Conservation (phyloP, 2,797 vertebrate genomes). For the Yasuhikotakia modesta region DNA sequence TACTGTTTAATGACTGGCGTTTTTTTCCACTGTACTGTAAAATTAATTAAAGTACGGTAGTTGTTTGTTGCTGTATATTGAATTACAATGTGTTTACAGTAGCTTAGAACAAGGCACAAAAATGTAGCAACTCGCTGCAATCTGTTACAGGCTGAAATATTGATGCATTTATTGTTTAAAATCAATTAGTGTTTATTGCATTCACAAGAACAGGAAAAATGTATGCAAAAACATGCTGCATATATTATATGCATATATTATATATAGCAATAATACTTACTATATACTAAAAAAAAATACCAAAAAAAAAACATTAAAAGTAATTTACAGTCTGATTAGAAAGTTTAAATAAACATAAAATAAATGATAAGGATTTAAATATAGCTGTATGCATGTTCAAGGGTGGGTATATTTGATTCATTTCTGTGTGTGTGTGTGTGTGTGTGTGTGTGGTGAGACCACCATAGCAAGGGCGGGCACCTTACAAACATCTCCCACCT, state of each 20-base stretch:
- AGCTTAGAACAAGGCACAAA: neutral
- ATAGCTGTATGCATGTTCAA: slow-evolving; percentile 31
- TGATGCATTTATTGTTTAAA: too few relatives aligned
- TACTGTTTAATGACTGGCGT: neutral
- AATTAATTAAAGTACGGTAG: neutral
- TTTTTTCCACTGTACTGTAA: neutral
- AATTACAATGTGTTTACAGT: neutral
- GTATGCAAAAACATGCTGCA: too few relatives aligned
- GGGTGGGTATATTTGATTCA: slow-evolving; percentile 53
- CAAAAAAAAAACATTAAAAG: too few relatives aligned
- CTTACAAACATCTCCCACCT: slow-evolving; percentile 22
- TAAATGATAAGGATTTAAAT: slow-evolving; percentile 8
- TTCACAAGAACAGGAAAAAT: too few relatives aligned
- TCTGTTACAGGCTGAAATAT: too few relatives aligned
- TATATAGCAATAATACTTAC: too few relatives aligned
- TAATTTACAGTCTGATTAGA: neutral
- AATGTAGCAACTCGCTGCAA: neutral
- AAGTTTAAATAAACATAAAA: neutral
- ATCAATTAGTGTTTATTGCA: too few relatives aligned
- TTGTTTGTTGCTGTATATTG: neutral
- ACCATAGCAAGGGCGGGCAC: slow-evolving; percentile 9
- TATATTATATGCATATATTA: too few relatives aligned
- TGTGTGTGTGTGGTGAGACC: neutral
- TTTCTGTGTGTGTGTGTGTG: slow-evolving; percentile 54
- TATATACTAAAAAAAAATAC: too few relatives aligned